Evolutionary conservation across 2,797 vertebrate species (phyloP), one percentile per base, ranked within the genome.

Genomic region (Urosaurus nigricauda): DNA sequence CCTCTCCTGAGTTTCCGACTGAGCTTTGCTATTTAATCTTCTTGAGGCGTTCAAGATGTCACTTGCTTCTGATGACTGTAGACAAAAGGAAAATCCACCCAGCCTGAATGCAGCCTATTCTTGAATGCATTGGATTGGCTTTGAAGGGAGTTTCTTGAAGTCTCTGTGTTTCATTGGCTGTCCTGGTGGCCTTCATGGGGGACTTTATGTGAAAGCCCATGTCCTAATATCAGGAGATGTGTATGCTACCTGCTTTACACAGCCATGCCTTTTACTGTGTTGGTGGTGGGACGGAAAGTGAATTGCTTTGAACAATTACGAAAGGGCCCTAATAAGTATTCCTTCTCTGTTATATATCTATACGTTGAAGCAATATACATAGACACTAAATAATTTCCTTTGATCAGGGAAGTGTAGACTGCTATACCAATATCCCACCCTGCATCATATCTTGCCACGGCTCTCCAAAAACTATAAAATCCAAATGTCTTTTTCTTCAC

Each of bases 21-120:
- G 97, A 98, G 98, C 98, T 97, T 96, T 97, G 98, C 98, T 98
- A 98, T 98, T 99, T 99, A 99, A 99, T 99, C 98, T 99, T 99
- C 98, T 98, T 95, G 98, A 99, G 97, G 98, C 98, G 98, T 98
- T 99, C 98, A 98, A 98, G 98, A 98, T 99, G 98, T 98, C 98
- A 99, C 98, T 97, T 97, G 98, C 98, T 97, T 98, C 98, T 98
- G 98, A 98, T 98, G 98, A 97, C 97, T 96, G 94, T 95, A 97
- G 97, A 99, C 98, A 99, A 99, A 98, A 97, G 98, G 96, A 97
- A 97, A 97, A 97, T 98, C 98, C 96, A 96, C 95, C 95, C 96
- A 95, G 93, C 94, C 96, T 97, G 96, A 98, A 97, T 97, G 96
- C 96, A 89, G 84, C 91, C 93, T 96, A 94, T 92, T 95, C 95